Evolutionary conservation across 2,797 vertebrate species (phyloP).

Genomic region (Buceros bicornis): DNA sequence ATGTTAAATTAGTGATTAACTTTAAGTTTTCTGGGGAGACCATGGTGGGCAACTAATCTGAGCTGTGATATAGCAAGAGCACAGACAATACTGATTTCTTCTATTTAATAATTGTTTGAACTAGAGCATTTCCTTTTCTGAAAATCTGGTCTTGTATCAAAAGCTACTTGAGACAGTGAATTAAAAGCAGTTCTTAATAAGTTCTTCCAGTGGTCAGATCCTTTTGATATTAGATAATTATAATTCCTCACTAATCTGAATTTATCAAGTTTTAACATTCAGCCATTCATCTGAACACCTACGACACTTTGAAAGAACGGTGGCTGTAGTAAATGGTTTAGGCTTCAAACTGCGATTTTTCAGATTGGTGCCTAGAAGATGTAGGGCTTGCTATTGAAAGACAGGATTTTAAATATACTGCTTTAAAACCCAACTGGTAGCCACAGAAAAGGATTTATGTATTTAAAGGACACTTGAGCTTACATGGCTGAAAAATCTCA

Average conservation of each 20-base stretch:
- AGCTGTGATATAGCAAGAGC: not conserved
- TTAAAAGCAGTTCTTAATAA: slow-evolving; percentile 49
- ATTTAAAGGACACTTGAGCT: slow-evolving; percentile 28
- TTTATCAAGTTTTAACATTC: slow-evolving; percentile 31
- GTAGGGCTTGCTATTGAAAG: slow-evolving; percentile 24
- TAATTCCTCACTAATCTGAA: slow-evolving; percentile 61
- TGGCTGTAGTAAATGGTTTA: slow-evolving; percentile 25
- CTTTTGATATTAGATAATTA: slow-evolving; percentile 61
- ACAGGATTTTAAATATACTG: slow-evolving; percentile 28
- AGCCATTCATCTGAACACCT: slow-evolving; percentile 41
- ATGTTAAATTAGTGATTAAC: slow-evolving; percentile 35
- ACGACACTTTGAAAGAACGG: slow-evolving; percentile 41
- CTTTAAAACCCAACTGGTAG: slow-evolving; percentile 16
- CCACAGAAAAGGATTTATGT: not conserved
- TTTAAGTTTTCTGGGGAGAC: slow-evolving; percentile 24
- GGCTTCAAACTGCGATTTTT: slow-evolving; percentile 34
- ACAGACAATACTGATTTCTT: slow-evolving; percentile 34
- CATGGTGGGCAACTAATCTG: not conserved
- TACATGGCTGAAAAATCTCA: slow-evolving; percentile 13
- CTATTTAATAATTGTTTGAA: slow-evolving; percentile 29
- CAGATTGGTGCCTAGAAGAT: slow-evolving; percentile 6
- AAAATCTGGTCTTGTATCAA: slow-evolving; percentile 64
- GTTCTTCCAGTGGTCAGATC: slow-evolving; percentile 52
- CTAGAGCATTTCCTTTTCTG: not conserved
- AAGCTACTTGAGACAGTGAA: slow-evolving; percentile 51